Conservation (phyloP, 2,797 vertebrate species). For the Anableps anableps region DNA sequence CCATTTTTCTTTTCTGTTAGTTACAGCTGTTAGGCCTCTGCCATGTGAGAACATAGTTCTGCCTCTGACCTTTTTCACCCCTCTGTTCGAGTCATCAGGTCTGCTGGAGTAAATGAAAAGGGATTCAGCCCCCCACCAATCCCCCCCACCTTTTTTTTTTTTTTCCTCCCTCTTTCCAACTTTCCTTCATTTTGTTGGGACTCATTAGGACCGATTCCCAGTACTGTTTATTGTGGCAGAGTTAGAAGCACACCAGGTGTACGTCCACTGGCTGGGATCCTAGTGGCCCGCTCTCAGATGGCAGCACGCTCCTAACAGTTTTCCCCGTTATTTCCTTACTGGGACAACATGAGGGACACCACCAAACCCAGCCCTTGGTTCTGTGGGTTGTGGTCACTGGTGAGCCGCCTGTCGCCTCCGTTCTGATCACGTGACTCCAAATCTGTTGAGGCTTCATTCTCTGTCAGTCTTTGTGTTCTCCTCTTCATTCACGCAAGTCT, state of each 20-base stretch:
- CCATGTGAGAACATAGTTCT: neutral
- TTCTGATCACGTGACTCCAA: conserved; percentile 33
- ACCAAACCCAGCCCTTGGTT: conserved; percentile 53
- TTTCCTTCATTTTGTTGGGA: neutral
- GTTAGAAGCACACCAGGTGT: conserved; percentile 38
- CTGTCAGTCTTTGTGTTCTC: conserved; percentile 18
- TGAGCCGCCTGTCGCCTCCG: conserved; percentile 35
- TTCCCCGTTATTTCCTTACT: conserved; percentile 24
- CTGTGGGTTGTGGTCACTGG: conserved; percentile 47
- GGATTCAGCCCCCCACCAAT: conserved; percentile 21
- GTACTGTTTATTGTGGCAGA: conserved; percentile 17
- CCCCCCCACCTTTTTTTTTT: neutral
- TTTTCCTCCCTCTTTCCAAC: conserved; percentile 5
- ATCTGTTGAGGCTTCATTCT: conserved; percentile 33
- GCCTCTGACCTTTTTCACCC: conserved; percentile 13
- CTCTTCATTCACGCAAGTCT: neutral
- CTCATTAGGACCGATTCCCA: conserved; percentile 43
- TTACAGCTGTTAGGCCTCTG: neutral
- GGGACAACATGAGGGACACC: conserved; percentile 24
- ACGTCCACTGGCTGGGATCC: conserved; percentile 24
- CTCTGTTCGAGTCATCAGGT: conserved; percentile 56
- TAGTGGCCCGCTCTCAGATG: conserved; percentile 25
- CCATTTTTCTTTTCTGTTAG: neutral
- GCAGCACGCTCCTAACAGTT: neutral
- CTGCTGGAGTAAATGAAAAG: conserved; percentile 33